phyloP scores from a whole-genome alignment of 2,888 invertebrate species.

The Myopa testacea region DNA sequence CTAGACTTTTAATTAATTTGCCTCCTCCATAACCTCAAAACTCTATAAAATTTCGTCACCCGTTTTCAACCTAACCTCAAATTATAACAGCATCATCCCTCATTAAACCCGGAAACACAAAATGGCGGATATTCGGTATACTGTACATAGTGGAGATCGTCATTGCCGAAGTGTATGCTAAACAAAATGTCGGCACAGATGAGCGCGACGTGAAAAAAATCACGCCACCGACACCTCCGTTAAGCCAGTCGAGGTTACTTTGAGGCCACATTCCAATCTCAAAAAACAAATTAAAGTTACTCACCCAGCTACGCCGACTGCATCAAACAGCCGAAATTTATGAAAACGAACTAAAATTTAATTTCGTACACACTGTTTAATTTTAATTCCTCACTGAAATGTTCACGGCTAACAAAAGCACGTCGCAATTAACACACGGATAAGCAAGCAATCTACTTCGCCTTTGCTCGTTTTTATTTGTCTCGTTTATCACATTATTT shows the following conservation, averaged over 20 bases:
- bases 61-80: not conserved
- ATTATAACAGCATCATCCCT: not conserved
- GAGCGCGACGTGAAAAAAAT: conserved; percentile 4
- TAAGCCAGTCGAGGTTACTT: not conserved
- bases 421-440: conserved; percentile 8
- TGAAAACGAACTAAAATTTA: not conserved
- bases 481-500: conserved; percentile 11
- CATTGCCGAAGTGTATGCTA: not conserved
- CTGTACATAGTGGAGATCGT: conserved; percentile 31
- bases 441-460: conserved; percentile 11
- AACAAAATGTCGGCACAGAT: conserved; percentile 28
- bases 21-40: conserved; percentile 22
- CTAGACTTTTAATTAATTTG: no score
- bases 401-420: conserved; percentile 1
- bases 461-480: conserved; percentile 9
- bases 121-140: conserved; percentile 24
- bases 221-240: not conserved
- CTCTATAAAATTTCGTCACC: not conserved
- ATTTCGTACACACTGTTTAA: not conserved
- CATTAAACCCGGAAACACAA: conserved; percentile 22
- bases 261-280: not conserved
- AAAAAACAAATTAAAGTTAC: conserved; percentile 4
- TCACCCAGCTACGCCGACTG: conserved; percentile 9
- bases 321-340: conserved; percentile 11
- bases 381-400: conserved; percentile 12